Base-by-base conservation (phyloP, 35 echinoderm and acorn worm genomes). In the Anneissia japonica region DNA sequence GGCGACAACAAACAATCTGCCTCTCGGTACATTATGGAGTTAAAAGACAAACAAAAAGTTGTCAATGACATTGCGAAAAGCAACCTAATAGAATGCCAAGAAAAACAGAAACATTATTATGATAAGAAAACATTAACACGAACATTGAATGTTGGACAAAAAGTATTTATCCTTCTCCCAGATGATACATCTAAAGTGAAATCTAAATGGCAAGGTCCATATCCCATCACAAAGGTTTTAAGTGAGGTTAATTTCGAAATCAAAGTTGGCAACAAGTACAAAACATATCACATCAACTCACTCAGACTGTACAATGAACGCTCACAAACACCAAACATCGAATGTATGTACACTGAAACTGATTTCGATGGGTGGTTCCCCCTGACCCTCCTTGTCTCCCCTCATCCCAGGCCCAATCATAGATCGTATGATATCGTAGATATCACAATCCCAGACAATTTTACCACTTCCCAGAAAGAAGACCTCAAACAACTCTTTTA, bases 141-240 rank as follows among this genome's bases (percentile, higher is more conserved):
- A 30, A 30, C 23, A 31, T 86, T 76, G 72, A 56, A 86, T 21
- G 39, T 38, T 37, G 36, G 84, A 28, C 34, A 91, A 0, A 38
- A 77, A 45, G 85, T 79, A 34, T 36, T 83, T 0, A 56, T 92
- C 0, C 31, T 87, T 1, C 38, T 87, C 32, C 90, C 85, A 21
- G 77, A 80, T 23, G 38, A 37, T 12, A 41, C 85, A 31, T 77
- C 76, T 72, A 83, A 92, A 73, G 26, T 88, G 34, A 21, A 74
- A n/a, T 79, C 79, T 26, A 73, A 55, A 43, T 92, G 90, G 90
- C 41, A 92, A 38, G 90, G 90, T 13, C 90, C 90, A 28, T 92
- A 74, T 36, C 34, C 7, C 13, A 55, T 79, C 36, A 31, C 82
- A 0, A 90, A 79, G 26, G 35, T 46, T 74, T 39, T 79, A 29